Conservation (phyloP, 1,140 invertebrate species). For the Bradynema listronoti region DNA sequence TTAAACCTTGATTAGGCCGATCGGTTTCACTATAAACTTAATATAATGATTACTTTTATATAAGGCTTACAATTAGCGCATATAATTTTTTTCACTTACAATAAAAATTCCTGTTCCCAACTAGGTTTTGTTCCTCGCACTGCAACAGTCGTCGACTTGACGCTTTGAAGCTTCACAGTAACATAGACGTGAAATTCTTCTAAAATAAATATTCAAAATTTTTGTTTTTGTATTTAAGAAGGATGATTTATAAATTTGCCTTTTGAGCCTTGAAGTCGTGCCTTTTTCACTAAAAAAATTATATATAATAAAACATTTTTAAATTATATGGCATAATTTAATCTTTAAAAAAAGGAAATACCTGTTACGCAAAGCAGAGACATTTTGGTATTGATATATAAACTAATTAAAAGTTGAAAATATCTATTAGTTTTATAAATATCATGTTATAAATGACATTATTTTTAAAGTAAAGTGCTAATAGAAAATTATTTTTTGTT, state of each 20-base stretch:
- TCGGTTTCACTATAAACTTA: constrained; percentile 77
- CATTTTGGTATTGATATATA: constrained; percentile 18
- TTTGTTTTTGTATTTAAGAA: not conserved
- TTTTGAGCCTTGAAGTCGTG: constrained; percentile 33
- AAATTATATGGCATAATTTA: not conserved
- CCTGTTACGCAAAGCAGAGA: constrained; percentile 40
- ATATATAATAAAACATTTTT: constrained; percentile 20
- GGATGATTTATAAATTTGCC: not conserved
- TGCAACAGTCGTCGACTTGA: constrained; percentile 91
- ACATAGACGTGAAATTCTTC: constrained; percentile 69
- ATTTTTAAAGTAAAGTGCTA: constrained; percentile 6
- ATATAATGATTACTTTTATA: constrained; percentile 1
- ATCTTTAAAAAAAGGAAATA: constrained; percentile 14
- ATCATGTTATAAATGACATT: constrained; percentile 1
- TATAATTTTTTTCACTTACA: too few species aligned
- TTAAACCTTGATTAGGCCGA: constrained; percentile 79
- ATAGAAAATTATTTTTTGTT: not conserved
- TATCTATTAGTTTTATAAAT: not conserved
- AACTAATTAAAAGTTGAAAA: not conserved
- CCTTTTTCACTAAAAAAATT: constrained; percentile 38
- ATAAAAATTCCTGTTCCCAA: constrained; percentile 97
- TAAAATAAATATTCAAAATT: constrained; percentile 32
- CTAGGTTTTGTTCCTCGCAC: constrained; percentile 87
- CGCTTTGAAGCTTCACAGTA: constrained; percentile 89
- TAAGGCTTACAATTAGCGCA: not conserved